Conservation (phyloP, 2,113 vertebrate genomes). For the Numenius arquata region DNA sequence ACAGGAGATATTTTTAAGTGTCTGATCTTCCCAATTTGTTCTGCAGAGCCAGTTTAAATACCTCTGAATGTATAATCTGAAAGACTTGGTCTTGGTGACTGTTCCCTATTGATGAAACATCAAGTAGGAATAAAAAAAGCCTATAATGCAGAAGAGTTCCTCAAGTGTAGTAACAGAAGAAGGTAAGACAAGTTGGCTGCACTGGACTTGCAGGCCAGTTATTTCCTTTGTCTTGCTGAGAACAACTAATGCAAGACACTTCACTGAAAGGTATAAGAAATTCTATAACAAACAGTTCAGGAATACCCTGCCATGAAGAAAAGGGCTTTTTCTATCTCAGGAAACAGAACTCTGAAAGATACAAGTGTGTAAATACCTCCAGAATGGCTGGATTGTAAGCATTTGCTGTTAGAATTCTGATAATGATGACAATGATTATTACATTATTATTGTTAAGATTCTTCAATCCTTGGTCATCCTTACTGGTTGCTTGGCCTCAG, state of each 20-base stretch:
- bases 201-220: background rate
- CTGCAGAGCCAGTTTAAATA: background rate
- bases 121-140: background rate
- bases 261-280: background rate
- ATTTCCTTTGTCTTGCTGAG: background rate
- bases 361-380: background rate
- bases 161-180: background rate
- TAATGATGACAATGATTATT: background rate
- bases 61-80: background rate
- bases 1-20: slow-evolving; percentile 1
- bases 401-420: background rate
- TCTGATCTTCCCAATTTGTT: slow-evolving; percentile 8
- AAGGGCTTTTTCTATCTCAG: background rate
- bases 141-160: background rate
- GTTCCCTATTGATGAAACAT: background rate
- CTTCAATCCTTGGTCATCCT: background rate
- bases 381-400: background rate
- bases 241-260: background rate
- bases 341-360: background rate
- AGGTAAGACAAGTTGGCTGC: background rate
- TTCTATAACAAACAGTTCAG: background rate
- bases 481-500: background rate
- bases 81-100: background rate
- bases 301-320: background rate
- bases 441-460: background rate